Conservation (phyloP, 2,888 invertebrate species). For the Terebella lapidaria region DNA sequence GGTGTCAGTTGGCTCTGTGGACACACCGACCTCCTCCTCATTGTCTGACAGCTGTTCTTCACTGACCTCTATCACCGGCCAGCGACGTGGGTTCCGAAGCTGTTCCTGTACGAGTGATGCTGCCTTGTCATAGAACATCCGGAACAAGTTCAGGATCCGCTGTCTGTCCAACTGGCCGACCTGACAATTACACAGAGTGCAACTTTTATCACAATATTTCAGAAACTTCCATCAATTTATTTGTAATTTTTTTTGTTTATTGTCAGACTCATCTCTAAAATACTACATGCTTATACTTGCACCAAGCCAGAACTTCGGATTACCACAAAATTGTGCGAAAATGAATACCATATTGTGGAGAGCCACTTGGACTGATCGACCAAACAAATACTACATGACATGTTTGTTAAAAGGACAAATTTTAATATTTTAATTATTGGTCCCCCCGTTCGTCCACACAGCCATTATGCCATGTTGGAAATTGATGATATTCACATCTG, state of each 20-base stretch:
- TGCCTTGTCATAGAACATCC: conserved; percentile 43
- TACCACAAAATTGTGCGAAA: background rate
- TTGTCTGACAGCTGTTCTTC: background rate
- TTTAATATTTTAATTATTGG: no score
- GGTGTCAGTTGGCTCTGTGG: no score
- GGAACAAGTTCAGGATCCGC: conserved; percentile 47
- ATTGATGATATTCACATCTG: no score
- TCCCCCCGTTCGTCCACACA: no score
- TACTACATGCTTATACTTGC: background rate
- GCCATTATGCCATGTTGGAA: no score
- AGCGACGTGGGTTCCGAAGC: conserved; percentile 43
- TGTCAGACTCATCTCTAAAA: background rate
- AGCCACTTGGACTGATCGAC: no score
- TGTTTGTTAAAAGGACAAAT: no score
- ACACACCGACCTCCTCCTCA: background rate
- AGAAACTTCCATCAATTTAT: no score
- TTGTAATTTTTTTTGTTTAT: background rate
- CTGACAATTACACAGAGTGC: conserved; percentile 28
- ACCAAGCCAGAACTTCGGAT: background rate
- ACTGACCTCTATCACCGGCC: background rate
- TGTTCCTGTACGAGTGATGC: conserved; percentile 28
- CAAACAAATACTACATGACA: no score
- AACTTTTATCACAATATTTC: background rate
- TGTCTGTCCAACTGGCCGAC: conserved; percentile 49
- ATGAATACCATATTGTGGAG: no score